Evolutionary conservation across 1,140 invertebrate genomes (phyloP).

Genomic region (Cydia fagiglandana): DNA sequence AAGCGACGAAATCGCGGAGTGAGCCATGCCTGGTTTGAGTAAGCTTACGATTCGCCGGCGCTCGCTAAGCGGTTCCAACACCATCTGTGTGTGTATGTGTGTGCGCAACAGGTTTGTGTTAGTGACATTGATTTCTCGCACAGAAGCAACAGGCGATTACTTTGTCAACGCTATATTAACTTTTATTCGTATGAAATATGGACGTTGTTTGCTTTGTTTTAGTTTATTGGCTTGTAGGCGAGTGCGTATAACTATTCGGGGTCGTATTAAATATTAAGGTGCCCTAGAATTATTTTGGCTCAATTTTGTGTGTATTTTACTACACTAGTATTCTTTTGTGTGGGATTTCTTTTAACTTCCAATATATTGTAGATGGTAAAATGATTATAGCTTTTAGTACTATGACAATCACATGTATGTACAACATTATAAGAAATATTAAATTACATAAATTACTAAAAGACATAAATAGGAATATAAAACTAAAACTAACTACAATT

Average conservation of each 20-base stretch:
- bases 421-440: too few species aligned
- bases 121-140: slow-evolving; percentile 64
- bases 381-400: too few species aligned
- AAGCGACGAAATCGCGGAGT: too few species aligned
- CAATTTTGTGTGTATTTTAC: background rate
- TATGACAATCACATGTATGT: too few species aligned
- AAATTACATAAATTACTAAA: too few species aligned
- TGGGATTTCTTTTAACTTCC: background rate
- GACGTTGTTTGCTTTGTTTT: slow-evolving; percentile 16
- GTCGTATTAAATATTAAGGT: background rate
- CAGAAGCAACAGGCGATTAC: slow-evolving; percentile 58
- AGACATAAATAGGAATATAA: too few species aligned
- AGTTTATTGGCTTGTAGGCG: background rate
- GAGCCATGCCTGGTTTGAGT: background rate
- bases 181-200: slow-evolving; percentile 19
- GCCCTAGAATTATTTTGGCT: background rate
- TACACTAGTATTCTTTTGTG: background rate
- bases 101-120: slow-evolving; percentile 57
- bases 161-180: slow-evolving; percentile 37
- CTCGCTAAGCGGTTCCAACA: background rate
- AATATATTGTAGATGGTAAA: too few species aligned
- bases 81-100: slow-evolving; percentile 36
- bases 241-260: background rate
- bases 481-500: too few species aligned
- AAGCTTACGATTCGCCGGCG: background rate